Evolutionary conservation across 2,888 invertebrate species (phyloP).

Genomic region (Eristalis tenax): DNA sequence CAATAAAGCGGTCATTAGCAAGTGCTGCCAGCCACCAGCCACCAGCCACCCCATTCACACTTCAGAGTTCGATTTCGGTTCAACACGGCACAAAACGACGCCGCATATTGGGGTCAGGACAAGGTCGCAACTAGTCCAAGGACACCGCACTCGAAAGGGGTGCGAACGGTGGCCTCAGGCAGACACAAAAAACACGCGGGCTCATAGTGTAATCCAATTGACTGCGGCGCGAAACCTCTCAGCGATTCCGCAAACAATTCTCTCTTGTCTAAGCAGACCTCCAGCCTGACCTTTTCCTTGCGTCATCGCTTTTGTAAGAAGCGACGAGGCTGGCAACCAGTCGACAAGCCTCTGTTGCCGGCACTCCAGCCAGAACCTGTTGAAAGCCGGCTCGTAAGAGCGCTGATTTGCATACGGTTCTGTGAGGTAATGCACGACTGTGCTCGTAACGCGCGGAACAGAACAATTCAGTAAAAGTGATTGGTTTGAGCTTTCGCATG

Average conservation of each 20-base stretch:
- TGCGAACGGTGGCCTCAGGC: not conserved
- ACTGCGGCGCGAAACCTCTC: not conserved
- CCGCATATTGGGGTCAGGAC: not conserved
- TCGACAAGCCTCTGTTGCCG: not conserved
- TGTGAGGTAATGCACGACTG: slow-evolving; percentile 10
- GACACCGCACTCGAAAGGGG: not conserved
- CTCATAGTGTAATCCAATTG: not conserved
- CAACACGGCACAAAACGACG: not conserved
- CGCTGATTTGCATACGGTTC: slow-evolving; percentile 20
- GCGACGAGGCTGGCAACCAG: not conserved
- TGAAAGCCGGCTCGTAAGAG: slow-evolving; percentile 24
- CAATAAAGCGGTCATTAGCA: slow-evolving; percentile 21
- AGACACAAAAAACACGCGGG: not conserved
- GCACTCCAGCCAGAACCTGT: slow-evolving; percentile 20
- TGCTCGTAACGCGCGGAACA: not conserved
- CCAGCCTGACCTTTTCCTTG: not conserved
- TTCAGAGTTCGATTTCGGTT: not conserved
- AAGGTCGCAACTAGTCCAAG: slow-evolving; percentile 4
- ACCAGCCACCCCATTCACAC: not conserved
- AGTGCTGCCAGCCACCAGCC: not conserved
- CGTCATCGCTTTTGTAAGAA: not conserved
- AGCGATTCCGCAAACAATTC: not conserved
- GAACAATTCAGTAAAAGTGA: not conserved
- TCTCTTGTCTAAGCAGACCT: not conserved
- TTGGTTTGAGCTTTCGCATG: not conserved